Percentiles rank a stretch among this genome's conserved stretches.
phyloP scores from a whole-genome alignment of 2,888 invertebrate species.

The Drosophila paracracens region DNA sequence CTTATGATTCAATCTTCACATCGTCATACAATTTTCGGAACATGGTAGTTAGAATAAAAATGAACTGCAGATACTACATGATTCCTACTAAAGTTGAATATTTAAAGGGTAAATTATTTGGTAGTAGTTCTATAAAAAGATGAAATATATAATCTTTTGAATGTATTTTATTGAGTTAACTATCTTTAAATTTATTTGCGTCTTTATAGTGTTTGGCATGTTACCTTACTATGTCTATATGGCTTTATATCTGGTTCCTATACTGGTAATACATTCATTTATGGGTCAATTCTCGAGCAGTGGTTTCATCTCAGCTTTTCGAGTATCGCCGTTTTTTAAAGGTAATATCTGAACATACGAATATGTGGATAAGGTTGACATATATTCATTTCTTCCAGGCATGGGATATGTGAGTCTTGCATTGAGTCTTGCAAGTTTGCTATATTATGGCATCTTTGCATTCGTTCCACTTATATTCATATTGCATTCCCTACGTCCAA shows the following conservation, averaged over 20 bases:
- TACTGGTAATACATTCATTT: constrained; percentile 94
- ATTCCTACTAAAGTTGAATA: neutral
- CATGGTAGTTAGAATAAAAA: neutral
- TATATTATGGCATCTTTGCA: constrained; percentile 93
- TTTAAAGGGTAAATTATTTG: neutral
- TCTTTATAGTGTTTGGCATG: constrained; percentile 66
- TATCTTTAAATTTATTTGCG: neutral
- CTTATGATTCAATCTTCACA: neutral
- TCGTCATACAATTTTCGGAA: neutral
- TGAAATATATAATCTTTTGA: neutral
- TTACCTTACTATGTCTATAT: constrained; percentile 84
- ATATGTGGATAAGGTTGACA: neutral
- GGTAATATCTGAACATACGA: constrained; percentile 86
- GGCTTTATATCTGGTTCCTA: constrained; percentile 92
- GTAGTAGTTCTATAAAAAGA: neutral
- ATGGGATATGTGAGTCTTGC: constrained; percentile 93
- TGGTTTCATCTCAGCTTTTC: constrained; percentile 93
- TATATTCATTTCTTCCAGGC: constrained; percentile 86
- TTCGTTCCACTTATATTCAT: constrained; percentile 93
- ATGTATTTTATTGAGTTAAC: neutral
- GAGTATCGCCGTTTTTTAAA: constrained; percentile 93
- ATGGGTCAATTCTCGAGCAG: constrained; percentile 94
- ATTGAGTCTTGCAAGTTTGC: constrained; percentile 91
- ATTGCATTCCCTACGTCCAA: constrained; percentile 88
- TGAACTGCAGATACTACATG: neutral